Evolutionary conservation across 2,888 invertebrate species (phyloP).

Genomic region (Metellina segmentata): DNA sequence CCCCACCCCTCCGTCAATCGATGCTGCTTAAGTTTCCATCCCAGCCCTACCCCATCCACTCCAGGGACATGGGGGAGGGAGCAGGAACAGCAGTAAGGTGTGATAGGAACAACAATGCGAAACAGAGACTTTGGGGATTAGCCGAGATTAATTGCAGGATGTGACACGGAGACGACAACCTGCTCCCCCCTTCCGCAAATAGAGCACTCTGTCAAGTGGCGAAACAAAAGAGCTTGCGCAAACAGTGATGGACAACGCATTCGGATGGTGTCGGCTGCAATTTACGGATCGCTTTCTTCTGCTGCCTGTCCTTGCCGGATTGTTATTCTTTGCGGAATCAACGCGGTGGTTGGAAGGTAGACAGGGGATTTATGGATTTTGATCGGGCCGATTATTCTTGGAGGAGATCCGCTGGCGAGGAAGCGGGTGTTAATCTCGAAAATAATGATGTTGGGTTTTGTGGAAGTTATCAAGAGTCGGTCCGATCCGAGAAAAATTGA

Average conservation of each 20-base stretch:
- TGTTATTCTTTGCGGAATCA: background rate
- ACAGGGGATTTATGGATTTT: background rate
- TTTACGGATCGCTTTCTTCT: slow-evolving; percentile 31
- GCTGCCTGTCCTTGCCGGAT: background rate
- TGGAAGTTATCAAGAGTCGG: too few relatives aligned
- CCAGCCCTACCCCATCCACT: background rate
- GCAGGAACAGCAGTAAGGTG: slow-evolving; percentile 31
- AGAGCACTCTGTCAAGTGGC: slow-evolving; percentile 60
- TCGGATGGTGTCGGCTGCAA: slow-evolving; percentile 7
- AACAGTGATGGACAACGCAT: slow-evolving; percentile 30
- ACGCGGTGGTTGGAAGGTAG: background rate
- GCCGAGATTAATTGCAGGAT: slow-evolving; percentile 64
- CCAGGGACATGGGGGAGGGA: background rate
- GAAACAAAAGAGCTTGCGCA: slow-evolving; percentile 46
- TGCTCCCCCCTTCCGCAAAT: slow-evolving; percentile 3
- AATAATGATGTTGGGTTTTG: too few relatives aligned
- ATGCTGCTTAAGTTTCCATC: slow-evolving; percentile 46
- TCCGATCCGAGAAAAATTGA: too few relatives aligned
- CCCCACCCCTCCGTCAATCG: slow-evolving; percentile 22
- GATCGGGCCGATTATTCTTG: background rate
- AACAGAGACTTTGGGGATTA: slow-evolving; percentile 38
- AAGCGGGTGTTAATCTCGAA: too few relatives aligned
- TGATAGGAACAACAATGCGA: slow-evolving; percentile 29
- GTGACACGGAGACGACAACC: slow-evolving; percentile 52
- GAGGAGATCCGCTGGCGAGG: too few relatives aligned